Base-by-base conservation (phyloP, 2,888 invertebrate species). In the Lordiphosa fenestrarum region DNA sequence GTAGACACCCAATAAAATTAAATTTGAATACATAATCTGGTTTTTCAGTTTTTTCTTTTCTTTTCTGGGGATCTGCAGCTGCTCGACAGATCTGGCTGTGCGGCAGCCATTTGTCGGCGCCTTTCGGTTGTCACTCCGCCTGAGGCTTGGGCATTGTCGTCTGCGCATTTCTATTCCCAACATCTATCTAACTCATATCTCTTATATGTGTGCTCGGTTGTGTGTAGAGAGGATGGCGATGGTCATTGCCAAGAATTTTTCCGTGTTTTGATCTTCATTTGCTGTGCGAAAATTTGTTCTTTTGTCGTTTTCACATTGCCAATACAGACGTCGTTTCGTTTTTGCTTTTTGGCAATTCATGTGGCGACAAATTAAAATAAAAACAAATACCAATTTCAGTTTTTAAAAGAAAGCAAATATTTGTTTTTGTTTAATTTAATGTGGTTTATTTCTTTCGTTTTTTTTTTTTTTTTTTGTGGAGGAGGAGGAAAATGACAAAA, bases 231-330 rank as follows among this genome's bases (percentile, higher is more conserved):
- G 63, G 76, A 66, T 78, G 76, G 84, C 84, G 85, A 84, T 83
- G 81, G 85, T 81, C 81, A 81, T 82, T 81, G 81, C 81, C 81
- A 81, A 81, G 81, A 81, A 83, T 84, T 81, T 81, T 84, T 84
- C 83, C 83, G 84, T 81, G 80, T 84, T 80, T 80, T 84, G 78
- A 80, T 84, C 84, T 80, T 38, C 73, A 68, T 67, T 67, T 46
- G 51, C 48, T 56, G 51, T 57, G 58, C 52, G 59, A 65, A 63
- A 74, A 69, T 69, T 65, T 67, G 66, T 69, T 53, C 50, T 53
- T 58, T 53, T 50, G 53, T 49, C 53, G 44, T 42, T 40, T 49
- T 66, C 37, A 33, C 38, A 4, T 39, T 40, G 36, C 25, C 38
- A 25, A 21, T 7, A n/a, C 53, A 52, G 23, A 53, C 33, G 9